phyloP scores from a whole-genome alignment of 1,140 invertebrate species.

The Musca domestica region DNA sequence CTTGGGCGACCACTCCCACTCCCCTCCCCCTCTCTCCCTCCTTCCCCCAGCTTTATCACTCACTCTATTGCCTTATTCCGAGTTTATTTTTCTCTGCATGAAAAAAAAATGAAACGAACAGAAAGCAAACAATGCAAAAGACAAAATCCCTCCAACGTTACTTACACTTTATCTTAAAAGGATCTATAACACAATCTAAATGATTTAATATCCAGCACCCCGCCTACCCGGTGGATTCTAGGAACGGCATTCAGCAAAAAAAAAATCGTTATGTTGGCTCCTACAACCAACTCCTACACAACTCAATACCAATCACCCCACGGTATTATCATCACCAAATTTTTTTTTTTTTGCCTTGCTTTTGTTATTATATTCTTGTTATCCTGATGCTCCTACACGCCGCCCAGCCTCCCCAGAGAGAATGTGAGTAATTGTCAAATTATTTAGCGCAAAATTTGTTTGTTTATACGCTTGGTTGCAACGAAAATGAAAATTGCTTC shows the following conservation, averaged over 20 bases:
- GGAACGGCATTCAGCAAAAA: too few species aligned
- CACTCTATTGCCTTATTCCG: background rate
- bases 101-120: background rate
- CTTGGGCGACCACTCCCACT: background rate
- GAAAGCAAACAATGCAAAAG: too few species aligned
- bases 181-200: constrained; percentile 44
- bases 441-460: constrained; percentile 55
- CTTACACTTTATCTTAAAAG: constrained; percentile 29
- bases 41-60: background rate
- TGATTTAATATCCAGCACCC: constrained; percentile 52
- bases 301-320: background rate
- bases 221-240: constrained; percentile 43
- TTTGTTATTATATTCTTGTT: background rate
- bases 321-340: background rate
- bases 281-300: background rate
- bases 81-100: background rate
- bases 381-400: constrained; percentile 9
- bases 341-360: background rate
- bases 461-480: constrained; percentile 48
- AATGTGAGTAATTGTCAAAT: constrained; percentile 55
- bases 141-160: constrained; percentile 16
- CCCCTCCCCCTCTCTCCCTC: background rate
- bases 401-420: constrained; percentile 20
- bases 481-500: constrained; percentile 42
- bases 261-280: constrained; percentile 46